A percentile compares a stretch with the other conserved stretches of the same genome.
Conservation (phyloP, 2,888 invertebrate genomes). For the Oscheius sp. region DNA sequence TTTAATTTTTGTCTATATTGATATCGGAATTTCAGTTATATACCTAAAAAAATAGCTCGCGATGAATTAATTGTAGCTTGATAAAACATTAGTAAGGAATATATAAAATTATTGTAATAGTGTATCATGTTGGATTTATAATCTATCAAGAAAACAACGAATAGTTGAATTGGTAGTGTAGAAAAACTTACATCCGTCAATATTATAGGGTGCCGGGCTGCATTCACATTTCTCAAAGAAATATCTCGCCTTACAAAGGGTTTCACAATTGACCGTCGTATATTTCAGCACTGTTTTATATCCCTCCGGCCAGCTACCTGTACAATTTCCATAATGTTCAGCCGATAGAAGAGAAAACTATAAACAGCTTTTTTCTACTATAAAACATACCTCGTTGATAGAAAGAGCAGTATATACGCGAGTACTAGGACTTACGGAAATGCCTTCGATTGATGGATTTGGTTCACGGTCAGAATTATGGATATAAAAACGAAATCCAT, state of each 20-base stretch:
- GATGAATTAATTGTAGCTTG: too few relatives aligned
- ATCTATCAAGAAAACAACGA: neutral
- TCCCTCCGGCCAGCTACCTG: slow-evolving; percentile 45
- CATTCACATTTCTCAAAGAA: slow-evolving; percentile 52
- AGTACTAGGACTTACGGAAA: slow-evolving; percentile 62
- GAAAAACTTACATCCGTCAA: slow-evolving; percentile 32
- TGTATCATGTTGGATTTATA: too few relatives aligned
- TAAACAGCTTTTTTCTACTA: slow-evolving; percentile 16
- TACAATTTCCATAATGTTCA: slow-evolving; percentile 55
- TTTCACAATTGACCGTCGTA: slow-evolving; percentile 49
- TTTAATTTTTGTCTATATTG: too few relatives aligned
- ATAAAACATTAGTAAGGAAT: too few relatives aligned
- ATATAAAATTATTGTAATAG: too few relatives aligned
- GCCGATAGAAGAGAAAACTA: slow-evolving; percentile 52
- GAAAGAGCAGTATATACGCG: slow-evolving; percentile 50
- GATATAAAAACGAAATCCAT: slow-evolving; percentile 65
- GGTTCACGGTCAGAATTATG: slow-evolving; percentile 56
- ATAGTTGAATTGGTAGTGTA: neutral
- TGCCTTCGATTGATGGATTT: slow-evolving; percentile 61
- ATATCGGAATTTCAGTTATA: too few relatives aligned
- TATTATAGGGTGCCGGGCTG: slow-evolving; percentile 54
- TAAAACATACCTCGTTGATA: slow-evolving; percentile 30
- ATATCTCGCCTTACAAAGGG: slow-evolving; percentile 46
- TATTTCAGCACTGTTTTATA: slow-evolving; percentile 42
- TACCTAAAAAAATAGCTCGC: too few relatives aligned